Conservation (phyloP, 2,113 vertebrate species). For the Brachirus orientalis region DNA sequence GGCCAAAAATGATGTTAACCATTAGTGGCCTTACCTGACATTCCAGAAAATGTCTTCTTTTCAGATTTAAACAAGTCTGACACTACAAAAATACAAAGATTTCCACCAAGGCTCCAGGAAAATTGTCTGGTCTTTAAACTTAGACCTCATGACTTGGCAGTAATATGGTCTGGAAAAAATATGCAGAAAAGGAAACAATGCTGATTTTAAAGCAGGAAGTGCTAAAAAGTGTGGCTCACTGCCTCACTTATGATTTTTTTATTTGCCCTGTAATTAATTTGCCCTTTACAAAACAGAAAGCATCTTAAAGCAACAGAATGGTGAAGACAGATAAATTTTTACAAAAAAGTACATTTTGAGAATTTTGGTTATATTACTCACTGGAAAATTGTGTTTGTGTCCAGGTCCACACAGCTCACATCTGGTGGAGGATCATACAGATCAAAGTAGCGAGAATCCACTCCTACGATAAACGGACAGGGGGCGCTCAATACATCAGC, state of each 20-base stretch:
- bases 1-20: conserved; percentile 33
- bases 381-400: conserved; percentile 99
- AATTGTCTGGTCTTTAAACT: conserved; percentile 28
- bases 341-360: neutral
- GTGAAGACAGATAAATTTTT: too few relatives aligned
- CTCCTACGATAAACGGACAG: conserved; percentile 96
- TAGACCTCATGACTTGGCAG: conserved; percentile 44
- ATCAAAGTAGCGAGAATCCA: conserved; percentile 98
- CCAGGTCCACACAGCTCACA: conserved; percentile 97
- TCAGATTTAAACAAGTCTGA: conserved; percentile 30
- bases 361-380: conserved; percentile 76
- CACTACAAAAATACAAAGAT: conserved; percentile 47
- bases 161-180: conserved; percentile 15
- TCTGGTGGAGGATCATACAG: conserved; percentile 96
- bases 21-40: conserved; percentile 17
- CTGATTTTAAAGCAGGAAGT: conserved; percentile 13
- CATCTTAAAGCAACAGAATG: neutral
- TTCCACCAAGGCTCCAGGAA: conserved; percentile 15
- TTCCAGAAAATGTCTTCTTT: conserved; percentile 27
- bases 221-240: too few relatives aligned
- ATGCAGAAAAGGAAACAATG: conserved; percentile 13
- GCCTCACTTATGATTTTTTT: too few relatives aligned
- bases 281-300: neutral
- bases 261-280: neutral
- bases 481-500: conserved; percentile 96